A percentile compares a stretch with the other conserved stretches of the same genome.
These are phyloP conservation scores for Microtus pennsylvanicus DNA, from an alignment of 2,113 vertebrate species.

Conservation along the genomic window DNA sequence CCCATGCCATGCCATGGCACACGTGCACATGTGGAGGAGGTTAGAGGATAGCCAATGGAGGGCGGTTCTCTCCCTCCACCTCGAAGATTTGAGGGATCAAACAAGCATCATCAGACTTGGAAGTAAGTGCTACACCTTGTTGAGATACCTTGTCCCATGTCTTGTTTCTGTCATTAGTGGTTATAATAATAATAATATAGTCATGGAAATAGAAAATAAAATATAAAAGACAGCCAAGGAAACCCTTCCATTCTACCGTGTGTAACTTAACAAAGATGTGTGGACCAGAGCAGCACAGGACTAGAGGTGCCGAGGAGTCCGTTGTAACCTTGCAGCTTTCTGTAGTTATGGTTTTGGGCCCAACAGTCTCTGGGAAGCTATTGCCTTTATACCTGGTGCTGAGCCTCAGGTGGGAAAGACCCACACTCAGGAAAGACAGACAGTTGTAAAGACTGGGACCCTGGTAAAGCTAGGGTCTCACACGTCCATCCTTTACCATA, in stretches of 20 bases:
- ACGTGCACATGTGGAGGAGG: neutral
- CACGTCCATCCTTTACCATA: fast-evolving
- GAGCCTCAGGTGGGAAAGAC: neutral
- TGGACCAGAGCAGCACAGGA: neutral
- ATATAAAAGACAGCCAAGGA: neutral
- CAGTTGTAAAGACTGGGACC: neutral
- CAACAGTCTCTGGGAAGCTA: neutral
- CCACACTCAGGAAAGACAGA: neutral
- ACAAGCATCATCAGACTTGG: neutral
- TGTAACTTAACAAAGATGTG: neutral
- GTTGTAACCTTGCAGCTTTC: neutral
- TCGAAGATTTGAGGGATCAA: neutral
- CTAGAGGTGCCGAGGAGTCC: neutral
- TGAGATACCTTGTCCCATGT: neutral
- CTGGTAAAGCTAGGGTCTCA: neutral
- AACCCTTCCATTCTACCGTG: neutral
- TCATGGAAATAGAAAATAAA: neutral
- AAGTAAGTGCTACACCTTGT: neutral
- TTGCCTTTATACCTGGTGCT: neutral
- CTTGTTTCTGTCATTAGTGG: neutral
- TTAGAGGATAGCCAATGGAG: neutral
- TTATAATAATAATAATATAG: neutral
- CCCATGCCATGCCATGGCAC: neutral
- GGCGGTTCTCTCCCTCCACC: too few species aligned
- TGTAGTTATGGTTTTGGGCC: too few species aligned